These are phyloP conservation scores for Heliconius eleuchia DNA, from an alignment of 1,140 invertebrate species.

Conservation along the genomic window DNA sequence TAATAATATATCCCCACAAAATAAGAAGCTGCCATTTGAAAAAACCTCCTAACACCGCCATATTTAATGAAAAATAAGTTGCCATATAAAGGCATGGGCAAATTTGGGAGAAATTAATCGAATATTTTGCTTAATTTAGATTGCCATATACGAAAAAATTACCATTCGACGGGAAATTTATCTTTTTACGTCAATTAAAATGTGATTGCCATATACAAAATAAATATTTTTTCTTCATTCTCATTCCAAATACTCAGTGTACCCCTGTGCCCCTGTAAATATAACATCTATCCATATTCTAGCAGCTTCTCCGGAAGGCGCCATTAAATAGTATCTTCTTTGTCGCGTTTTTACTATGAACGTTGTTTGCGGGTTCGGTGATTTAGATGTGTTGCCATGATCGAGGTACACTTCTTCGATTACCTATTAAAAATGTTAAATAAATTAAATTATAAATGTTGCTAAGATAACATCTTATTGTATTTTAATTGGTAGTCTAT, in stretches of 20 bases:
- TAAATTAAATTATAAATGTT: too few species aligned
- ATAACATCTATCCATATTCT: constrained; percentile 99
- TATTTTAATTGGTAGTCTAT: too few species aligned
- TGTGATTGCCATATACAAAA: neutral
- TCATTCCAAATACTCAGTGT: constrained; percentile 77
- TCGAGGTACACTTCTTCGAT: constrained; percentile 99
- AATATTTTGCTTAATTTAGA: too few species aligned
- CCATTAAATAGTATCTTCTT: constrained; percentile 94
- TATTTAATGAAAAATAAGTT: neutral
- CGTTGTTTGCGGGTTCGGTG: constrained; percentile 93
- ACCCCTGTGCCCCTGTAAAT: constrained; percentile 79
- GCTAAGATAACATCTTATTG: too few species aligned
- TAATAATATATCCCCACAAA: too few species aligned
- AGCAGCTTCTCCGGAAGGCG: constrained; percentile 96
- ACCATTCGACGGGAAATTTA: neutral
- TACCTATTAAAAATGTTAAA: constrained; percentile 82
- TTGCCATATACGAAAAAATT: neutral
- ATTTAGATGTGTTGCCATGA: constrained; percentile 95
- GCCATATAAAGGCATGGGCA: neutral
- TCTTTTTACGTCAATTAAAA: too few species aligned
- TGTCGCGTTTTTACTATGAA: constrained; percentile 98
- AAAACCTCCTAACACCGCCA: too few species aligned
- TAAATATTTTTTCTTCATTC: neutral
- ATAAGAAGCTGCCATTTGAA: too few species aligned
- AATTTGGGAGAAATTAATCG: neutral